Percentiles rank a stretch among this genome's conserved stretches.
phyloP scores from a whole-genome alignment of 2,113 vertebrate species.

The human region GRCh38 chr15:26399501-26400000 shows the following conservation, averaged over 20 bases:
- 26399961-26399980: not conserved
- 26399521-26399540: not conserved
- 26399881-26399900: too few relatives aligned
- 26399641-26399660: not conserved
- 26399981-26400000: not conserved
- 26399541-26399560: not conserved
- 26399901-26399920: too few relatives aligned
- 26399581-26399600: not conserved
- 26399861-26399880: too few relatives aligned
- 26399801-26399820: not conserved
- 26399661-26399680: not conserved
- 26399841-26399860: too few relatives aligned
- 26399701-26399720: not conserved
- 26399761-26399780: not conserved
- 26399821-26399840: too few relatives aligned
- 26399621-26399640: not conserved
- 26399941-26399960: not conserved
- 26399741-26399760: not conserved
- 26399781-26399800: not conserved
- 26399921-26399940: not conserved
- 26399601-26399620: not conserved
- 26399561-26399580: not conserved
- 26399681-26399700: not conserved
- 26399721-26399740: not conserved
- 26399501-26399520: not conserved